phyloP scores from a whole-genome alignment of 2,113 vertebrate species.

The Meleagris gallopavo region DNA sequence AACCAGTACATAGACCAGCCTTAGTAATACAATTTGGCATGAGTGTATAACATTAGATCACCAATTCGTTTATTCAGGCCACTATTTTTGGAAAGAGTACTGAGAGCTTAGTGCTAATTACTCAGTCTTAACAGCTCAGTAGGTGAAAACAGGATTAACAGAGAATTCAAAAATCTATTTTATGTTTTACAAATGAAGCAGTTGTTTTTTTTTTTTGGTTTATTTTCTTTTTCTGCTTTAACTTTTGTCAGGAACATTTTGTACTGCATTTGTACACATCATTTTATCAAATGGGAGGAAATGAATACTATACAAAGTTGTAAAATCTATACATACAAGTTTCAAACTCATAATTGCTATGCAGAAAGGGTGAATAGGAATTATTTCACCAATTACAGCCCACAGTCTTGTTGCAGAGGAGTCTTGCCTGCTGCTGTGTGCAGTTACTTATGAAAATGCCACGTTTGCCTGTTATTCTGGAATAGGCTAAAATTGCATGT shows the following conservation, averaged over 20 bases:
- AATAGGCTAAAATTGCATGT: background rate
- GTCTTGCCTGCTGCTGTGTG: background rate
- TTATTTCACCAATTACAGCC: background rate
- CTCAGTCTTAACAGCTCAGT: background rate
- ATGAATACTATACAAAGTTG: background rate
- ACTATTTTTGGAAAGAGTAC: background rate
- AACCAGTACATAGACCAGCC: background rate
- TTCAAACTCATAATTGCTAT: background rate
- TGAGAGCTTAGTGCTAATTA: background rate
- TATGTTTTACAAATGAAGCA: background rate
- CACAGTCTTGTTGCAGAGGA: background rate
- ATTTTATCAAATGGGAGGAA: background rate
- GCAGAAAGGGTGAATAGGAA: background rate
- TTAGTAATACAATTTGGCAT: background rate
- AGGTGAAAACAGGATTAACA: background rate
- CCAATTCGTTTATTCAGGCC: background rate
- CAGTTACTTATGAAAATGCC: background rate
- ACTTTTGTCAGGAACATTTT: background rate
- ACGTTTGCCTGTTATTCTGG: background rate
- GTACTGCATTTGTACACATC: background rate
- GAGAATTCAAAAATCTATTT: background rate
- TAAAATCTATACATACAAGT: background rate
- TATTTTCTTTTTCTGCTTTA: background rate
- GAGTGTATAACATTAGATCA: background rate
- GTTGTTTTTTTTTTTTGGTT: background rate